Base-by-base conservation (phyloP, 2,797 vertebrate genomes). In the Kryptolebias ocellatus region DNA sequence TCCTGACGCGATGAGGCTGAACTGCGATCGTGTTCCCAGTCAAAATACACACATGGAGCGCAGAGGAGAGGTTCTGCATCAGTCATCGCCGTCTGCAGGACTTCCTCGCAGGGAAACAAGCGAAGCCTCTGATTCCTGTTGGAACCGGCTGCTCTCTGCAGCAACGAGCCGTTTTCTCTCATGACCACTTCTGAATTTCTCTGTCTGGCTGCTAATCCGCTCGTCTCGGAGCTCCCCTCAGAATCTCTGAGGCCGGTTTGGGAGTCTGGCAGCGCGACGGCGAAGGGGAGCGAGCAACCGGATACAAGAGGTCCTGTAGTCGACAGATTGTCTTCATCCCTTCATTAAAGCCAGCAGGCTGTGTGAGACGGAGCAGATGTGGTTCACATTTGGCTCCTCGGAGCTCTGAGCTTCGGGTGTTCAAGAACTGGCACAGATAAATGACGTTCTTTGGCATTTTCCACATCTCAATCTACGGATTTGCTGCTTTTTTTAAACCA, bases 181-280 rank as follows among this genome's bases (percentile, higher is more conserved):
- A 37, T 49, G 67, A 72, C 73, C 78, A 80, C 71, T 80, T 81
- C 58, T 59, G 72, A 68, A 81, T 83, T 61, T 72, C 83, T 86
- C 85, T 81, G 85, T 85, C 80, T 86, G 82, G 68, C 68, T 60
- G 80, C 72, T 81, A 87, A 89, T 87, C 87, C 59, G 7, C 20
- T 65, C 10, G 57, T 72, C 78, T 78, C 76, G 17, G 64, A 60
- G 76, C 54, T 47, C 11, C 81, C 74, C 66, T 79, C 67, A 73
- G 53, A 66, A 55, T 75, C 79, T 76, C 79, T 64, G 74, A 70
- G 60, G 71, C 64, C 1, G 46, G 62, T 70, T 70, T 54, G 56
- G 28, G 70, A 72, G 68, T 64, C 77, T 88, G 84, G 79, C 79
- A 73, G 54, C 10, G 46, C 18, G 29, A 51, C 52, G 29, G 34